phyloP scores from a whole-genome alignment of 2,113 vertebrate genomes.

The Crocuta crocuta region DNA sequence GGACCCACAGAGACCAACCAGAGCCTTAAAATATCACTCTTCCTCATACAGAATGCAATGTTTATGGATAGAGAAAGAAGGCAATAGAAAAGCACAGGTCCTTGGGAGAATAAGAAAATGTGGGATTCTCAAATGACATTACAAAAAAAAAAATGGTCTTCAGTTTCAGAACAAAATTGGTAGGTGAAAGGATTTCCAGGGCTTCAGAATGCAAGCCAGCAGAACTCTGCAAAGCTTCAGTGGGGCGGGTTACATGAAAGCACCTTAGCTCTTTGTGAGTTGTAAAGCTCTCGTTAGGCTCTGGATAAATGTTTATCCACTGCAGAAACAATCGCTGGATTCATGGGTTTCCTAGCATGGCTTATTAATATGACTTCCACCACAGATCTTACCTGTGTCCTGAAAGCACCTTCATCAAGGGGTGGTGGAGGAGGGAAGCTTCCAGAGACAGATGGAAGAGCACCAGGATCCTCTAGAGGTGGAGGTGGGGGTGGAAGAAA shows the following conservation, averaged over 20 bases:
- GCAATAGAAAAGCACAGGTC: neutral
- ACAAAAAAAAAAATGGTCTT: neutral
- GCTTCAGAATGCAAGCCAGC: neutral
- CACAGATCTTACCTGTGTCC: conserved; percentile 72
- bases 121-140: conserved; percentile 19
- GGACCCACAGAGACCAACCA: neutral
- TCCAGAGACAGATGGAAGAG: conserved; percentile 64
- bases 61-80: neutral
- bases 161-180: conserved; percentile 54
- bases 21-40: neutral
- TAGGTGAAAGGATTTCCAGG: conserved; percentile 18
- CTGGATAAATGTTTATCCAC: neutral
- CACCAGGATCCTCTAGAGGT: conserved; percentile 65
- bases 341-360: neutral
- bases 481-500: conserved; percentile 79
- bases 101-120: conserved; percentile 13
- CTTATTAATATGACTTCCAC: neutral
- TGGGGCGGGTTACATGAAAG: neutral
- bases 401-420: conserved; percentile 72
- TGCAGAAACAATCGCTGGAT: neutral
- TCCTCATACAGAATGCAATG: neutral
- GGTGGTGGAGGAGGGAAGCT: conserved; percentile 79
- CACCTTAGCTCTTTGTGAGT: neutral
- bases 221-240: neutral
- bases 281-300: neutral